phyloP scores from a whole-genome alignment of 1,140 invertebrate genomes.

The Drosophila sp. region DNA sequence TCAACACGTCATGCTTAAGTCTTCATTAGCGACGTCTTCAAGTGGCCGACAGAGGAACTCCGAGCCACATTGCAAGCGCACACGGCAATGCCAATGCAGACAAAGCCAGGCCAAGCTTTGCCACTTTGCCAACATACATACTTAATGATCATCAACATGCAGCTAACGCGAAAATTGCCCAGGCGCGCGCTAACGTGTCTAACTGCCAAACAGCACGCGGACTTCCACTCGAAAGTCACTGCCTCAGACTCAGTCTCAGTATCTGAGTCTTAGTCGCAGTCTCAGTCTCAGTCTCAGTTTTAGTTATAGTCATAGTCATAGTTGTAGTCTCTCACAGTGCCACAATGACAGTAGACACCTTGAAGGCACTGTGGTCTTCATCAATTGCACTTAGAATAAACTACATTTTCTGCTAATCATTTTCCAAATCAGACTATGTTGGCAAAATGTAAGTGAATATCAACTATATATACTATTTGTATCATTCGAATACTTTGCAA shows the following conservation, averaged over 20 bases:
- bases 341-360: constrained; percentile 42
- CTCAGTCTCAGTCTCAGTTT: neutral
- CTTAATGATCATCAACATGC: constrained; percentile 61
- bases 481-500: no score
- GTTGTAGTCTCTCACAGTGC: constrained; percentile 11
- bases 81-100: constrained; percentile 17
- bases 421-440: neutral
- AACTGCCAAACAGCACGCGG: constrained; percentile 57
- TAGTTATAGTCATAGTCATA: constrained; percentile 3
- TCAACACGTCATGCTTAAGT: constrained; percentile 79
- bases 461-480: no score
- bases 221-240: constrained; percentile 14
- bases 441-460: neutral
- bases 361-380: constrained; percentile 38
- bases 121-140: constrained; percentile 45
- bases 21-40: constrained; percentile 76
- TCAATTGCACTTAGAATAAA: neutral
- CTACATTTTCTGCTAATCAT: neutral
- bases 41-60: constrained; percentile 26
- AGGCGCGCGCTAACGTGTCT: constrained; percentile 49
- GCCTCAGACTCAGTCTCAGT: constrained; percentile 1
- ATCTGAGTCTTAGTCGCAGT: neutral
- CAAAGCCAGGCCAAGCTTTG: constrained; percentile 13
- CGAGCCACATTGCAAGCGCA: constrained; percentile 1
- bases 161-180: constrained; percentile 55